These are phyloP conservation scores for Nymphalis io DNA, from an alignment of 1,140 invertebrate genomes.

Conservation along the genomic window DNA sequence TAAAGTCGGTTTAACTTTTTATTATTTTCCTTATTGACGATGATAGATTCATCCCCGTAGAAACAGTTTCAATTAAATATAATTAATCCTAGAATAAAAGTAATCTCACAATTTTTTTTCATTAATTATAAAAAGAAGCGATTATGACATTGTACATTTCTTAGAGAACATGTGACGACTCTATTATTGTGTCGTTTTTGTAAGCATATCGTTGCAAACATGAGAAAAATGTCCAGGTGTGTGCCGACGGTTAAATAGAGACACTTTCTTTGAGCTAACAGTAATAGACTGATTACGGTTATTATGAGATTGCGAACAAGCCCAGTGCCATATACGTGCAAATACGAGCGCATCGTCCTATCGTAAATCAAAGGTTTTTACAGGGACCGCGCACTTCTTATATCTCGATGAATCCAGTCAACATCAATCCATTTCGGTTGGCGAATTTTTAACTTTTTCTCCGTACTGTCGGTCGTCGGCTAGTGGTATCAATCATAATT, in stretches of 20 bases:
- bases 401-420: slow-evolving; percentile 44
- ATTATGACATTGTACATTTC: slow-evolving; percentile 19
- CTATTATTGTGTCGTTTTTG: slow-evolving; percentile 21
- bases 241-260: slow-evolving; percentile 31
- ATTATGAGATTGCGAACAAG: slow-evolving; percentile 37
- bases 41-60: too few relatives aligned
- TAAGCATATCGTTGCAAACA: slow-evolving; percentile 21
- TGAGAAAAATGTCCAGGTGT: slow-evolving; percentile 20
- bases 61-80: too few relatives aligned
- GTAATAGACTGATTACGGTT: slow-evolving; percentile 40
- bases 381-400: slow-evolving; percentile 37
- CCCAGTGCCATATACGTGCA: slow-evolving; percentile 31
- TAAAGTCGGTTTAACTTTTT: too few relatives aligned
- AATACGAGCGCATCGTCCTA: slow-evolving; percentile 20
- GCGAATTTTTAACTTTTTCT: slow-evolving; percentile 54
- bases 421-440: slow-evolving; percentile 50
- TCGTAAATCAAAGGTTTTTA: slow-evolving; percentile 54
- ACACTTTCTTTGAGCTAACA: slow-evolving; percentile 32
- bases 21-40: too few relatives aligned
- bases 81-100: background rate
- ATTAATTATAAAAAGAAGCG: background rate
- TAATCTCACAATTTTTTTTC: background rate
- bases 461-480: slow-evolving; percentile 37
- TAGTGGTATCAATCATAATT: slow-evolving; percentile 72
- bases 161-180: slow-evolving; percentile 14